Evolutionary conservation across 2,113 vertebrate species (phyloP), one percentile per base, ranked within the genome.

Genomic region (Phoxinus phoxinus): DNA sequence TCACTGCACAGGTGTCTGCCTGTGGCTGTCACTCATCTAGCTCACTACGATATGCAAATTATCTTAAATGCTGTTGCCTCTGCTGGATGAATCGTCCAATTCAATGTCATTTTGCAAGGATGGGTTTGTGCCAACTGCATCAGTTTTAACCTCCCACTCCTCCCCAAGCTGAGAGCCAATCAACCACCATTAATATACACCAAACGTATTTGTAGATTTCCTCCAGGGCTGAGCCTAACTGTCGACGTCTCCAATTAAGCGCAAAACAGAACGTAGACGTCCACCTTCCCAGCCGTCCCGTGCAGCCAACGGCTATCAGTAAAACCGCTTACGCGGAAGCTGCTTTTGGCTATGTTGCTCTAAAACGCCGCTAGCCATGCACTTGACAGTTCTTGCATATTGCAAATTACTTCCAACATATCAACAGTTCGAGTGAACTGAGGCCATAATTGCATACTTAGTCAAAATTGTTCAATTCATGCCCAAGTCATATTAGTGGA

Each of bases 171-270:
- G 48, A 58, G 21, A 83, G 65, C 81, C 27, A 83, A 83, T 77
- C 25, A 86, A 69, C 59, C n/a, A 65, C 59, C 75, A 88, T 87
- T 84, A 84, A 71, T 58, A 84, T 67, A 69, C 74, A 83, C 30
- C 25, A 41, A 58, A 79, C 56, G 56, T 80, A 13, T 37, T 23
- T 65, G 46, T 58, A 77, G 23, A 61, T 67, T 78, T 76, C 84
- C 78, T 56, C 75, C 25, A 74, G 84, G 53, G 0, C 56, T 84
- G 41, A 53, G 76, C 61, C 72, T 78, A 59, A 75, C 74, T 78
- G 71, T 80, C 76, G 73, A 74, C 44, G 41, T 69, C 72, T 86
- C 83, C 80, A 90, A 85, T 91, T 90, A 89, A 86, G 48, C 82
- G 67, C 35, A 81, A 86, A 84, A 56, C 84, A 46, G 74, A 85